Evolutionary conservation across 2,888 invertebrate species (phyloP).

Genomic region (Drosophila villosipedis): DNA sequence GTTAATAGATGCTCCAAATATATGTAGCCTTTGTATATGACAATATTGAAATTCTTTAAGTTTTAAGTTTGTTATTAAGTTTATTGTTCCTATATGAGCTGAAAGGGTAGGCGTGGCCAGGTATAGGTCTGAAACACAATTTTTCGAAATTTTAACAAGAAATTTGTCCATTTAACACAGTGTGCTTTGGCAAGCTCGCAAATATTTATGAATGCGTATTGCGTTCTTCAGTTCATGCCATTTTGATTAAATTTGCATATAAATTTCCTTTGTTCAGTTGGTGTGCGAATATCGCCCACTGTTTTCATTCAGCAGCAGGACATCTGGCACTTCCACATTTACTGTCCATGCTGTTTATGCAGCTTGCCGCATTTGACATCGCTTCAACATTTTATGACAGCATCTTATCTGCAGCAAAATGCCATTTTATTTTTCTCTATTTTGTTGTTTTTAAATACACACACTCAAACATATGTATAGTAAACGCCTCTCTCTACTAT

Average conservation of each 20-base stretch:
- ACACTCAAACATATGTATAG: too few species aligned
- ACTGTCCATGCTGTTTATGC: background rate
- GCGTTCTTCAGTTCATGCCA: constrained; percentile 5
- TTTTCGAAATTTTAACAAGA: background rate
- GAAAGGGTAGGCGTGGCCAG: background rate
- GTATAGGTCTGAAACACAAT: background rate
- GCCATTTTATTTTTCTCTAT: background rate
- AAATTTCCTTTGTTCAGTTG: constrained; percentile 1
- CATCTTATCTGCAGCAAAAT: constrained; percentile 10
- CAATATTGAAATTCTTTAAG: too few species aligned
- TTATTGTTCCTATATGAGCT: background rate
- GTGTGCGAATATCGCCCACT: constrained; percentile 24
- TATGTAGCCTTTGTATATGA: too few species aligned
- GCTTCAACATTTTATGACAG: constrained; percentile 15
- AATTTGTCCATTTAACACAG: background rate
- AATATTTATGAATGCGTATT: constrained; percentile 10
- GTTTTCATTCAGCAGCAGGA: constrained; percentile 6
- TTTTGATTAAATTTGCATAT: constrained; percentile 40
- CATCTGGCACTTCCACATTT: constrained; percentile 1
- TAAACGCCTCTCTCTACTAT: background rate
- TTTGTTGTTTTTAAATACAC: background rate
- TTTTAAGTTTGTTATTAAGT: too few species aligned
- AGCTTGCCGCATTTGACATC: constrained; percentile 18
- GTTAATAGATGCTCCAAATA: too few species aligned
- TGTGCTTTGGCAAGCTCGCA: background rate